Evolutionary conservation across 2,797 vertebrate genomes (phyloP), one percentile per base, ranked within the genome.

Genomic region (Peromyscus aztecus): DNA sequence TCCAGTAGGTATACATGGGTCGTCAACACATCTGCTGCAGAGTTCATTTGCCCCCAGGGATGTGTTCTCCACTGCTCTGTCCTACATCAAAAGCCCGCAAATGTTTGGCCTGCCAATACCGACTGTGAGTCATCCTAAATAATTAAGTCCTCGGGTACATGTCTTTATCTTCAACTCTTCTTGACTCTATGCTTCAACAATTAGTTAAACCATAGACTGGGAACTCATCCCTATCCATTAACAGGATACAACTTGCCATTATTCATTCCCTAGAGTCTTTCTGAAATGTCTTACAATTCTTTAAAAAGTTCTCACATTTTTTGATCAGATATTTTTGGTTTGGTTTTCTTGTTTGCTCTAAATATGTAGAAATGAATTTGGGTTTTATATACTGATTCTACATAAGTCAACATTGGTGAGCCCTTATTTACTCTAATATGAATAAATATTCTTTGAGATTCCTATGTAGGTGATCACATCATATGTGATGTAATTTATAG

Each of bases 401-500:
- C 11, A 52, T 29, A 65, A 7, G 49, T 11, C 13, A 86, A 80
- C 14, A 85, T 55, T 89, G 37, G 16, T 73, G 43, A 34, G 14
- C 3, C 19, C 43, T 69, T 75, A 59, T 40, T 92, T 67, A 84
- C 46, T 71, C 24, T 76, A 49, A 77, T 85, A 91, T 80, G 49
- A 83, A 83, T 57, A 78, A 37, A 78, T 71, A 7, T 63, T 86
- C 29, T 73, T 95, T 94, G 89, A 46, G 9, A 71, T 86, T 71
- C 89, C 71, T 67, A 49, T 7, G 46, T 49, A 78, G 37, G 95
- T 92, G 73, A 94, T n/a, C 65, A 6, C 80, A 94, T 83, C 57
- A 84, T 75, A 49, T 80, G 31, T 90, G 43, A 71, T 71, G 80
- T 61, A 94, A 80, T 40, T 90, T 92, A 97, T 87, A 91, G 84